These are phyloP conservation scores for Uria aalge DNA, from an alignment of 2,113 vertebrate species.

Conservation along the genomic window DNA sequence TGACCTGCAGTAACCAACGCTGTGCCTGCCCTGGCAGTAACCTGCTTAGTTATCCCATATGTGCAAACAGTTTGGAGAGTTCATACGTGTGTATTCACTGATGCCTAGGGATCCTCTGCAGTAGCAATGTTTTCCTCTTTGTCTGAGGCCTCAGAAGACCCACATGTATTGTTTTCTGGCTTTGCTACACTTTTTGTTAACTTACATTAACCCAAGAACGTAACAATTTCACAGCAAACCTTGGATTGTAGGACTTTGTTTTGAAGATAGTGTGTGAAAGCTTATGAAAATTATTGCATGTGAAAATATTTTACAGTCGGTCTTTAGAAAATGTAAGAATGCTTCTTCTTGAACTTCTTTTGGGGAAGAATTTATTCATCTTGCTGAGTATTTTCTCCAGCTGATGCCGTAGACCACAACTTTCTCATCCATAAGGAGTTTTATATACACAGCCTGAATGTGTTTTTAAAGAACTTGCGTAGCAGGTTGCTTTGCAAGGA, in stretches of 20 bases:
- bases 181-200: background rate
- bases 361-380: background rate
- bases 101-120: background rate
- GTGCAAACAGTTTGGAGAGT: background rate
- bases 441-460: background rate
- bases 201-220: background rate
- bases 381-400: background rate
- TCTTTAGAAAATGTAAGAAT: background rate
- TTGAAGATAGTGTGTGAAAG: fast-evolving
- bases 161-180: background rate
- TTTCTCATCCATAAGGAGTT: background rate
- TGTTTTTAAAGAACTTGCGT: background rate
- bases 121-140: background rate
- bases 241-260: background rate
- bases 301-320: background rate
- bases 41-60: background rate
- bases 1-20: background rate
- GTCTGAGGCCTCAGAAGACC: background rate
- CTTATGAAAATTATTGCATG: background rate
- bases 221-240: background rate
- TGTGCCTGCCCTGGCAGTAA: background rate
- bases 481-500: background rate
- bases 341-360: background rate
- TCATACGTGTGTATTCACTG: background rate
- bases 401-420: fast-evolving